Percentiles rank a stretch among this genome's conserved stretches.
Evolutionary conservation across 2,888 invertebrate genomes (phyloP).

Genomic region (Candidula unifasciata): DNA sequence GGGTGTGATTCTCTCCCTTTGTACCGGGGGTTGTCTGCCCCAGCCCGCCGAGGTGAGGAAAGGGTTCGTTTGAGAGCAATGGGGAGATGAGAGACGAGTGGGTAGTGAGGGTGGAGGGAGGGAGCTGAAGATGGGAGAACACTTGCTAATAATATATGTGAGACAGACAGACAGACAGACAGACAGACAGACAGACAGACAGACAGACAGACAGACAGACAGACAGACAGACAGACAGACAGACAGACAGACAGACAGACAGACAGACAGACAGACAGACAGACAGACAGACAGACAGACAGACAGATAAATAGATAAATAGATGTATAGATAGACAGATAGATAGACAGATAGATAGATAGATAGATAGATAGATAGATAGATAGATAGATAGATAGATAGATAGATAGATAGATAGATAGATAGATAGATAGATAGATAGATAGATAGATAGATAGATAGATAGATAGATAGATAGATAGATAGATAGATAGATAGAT

Average conservation of each 20-base stretch:
- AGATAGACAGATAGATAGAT: slow-evolving; percentile 10
- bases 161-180: slow-evolving; percentile 8
- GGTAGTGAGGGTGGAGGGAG: background rate
- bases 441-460: background rate
- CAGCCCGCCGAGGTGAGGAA: too few relatives aligned
- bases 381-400: background rate
- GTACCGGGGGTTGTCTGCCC: background rate
- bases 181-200: background rate
- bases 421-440: too few relatives aligned
- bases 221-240: slow-evolving; percentile 2
- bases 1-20: slow-evolving; percentile 14
- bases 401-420: too few relatives aligned
- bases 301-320: too few relatives aligned
- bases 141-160: too few relatives aligned
- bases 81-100: background rate
- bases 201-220: slow-evolving; percentile 18
- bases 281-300: background rate
- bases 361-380: background rate
- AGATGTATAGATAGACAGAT: background rate
- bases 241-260: background rate
- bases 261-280: slow-evolving; percentile 1
- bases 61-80: background rate
- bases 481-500: too few relatives aligned
- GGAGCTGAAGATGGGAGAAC: background rate
- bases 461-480: background rate